Evolutionary conservation across 1,140 invertebrate genomes (phyloP).

Genomic region (Saccostrea cuccullata): DNA sequence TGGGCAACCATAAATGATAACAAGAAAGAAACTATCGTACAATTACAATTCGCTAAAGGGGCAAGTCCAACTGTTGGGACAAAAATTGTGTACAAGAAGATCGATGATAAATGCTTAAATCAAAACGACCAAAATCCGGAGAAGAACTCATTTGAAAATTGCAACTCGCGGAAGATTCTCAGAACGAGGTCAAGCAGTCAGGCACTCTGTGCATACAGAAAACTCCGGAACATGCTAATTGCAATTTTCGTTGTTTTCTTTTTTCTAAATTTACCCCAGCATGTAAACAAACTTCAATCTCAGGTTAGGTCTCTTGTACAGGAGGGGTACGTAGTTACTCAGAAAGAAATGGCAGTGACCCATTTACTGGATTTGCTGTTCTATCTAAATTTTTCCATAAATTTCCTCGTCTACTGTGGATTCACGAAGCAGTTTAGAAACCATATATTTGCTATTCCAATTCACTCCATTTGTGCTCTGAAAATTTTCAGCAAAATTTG

Average conservation of each 20-base stretch:
- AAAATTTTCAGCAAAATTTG: too few relatives aligned
- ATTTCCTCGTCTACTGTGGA: conserved; percentile 90
- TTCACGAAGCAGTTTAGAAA: conserved; percentile 53
- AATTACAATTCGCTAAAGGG: not conserved
- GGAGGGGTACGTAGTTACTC: conserved; percentile 37
- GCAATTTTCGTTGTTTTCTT: conserved; percentile 89
- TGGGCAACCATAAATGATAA: conserved; percentile 62
- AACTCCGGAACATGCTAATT: conserved; percentile 74
- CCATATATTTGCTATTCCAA: conserved; percentile 19
- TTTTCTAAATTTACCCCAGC: conserved; percentile 85
- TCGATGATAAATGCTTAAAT: not conserved
- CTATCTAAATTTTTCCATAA: conserved; percentile 90
- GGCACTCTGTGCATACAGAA: not conserved
- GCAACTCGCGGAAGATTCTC: not conserved
- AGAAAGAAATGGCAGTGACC: conserved; percentile 72
- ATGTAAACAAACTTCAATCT: conserved; percentile 74
- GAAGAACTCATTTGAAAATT: not conserved
- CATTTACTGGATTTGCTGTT: conserved; percentile 84
- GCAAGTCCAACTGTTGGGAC: not conserved
- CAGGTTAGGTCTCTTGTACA: conserved; percentile 52
- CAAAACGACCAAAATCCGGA: not conserved
- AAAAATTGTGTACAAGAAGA: not conserved
- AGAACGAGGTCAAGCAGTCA: not conserved
- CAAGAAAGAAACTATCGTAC: conserved; percentile 85
- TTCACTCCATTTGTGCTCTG: not conserved